Base-by-base conservation (phyloP, 1,140 invertebrate species). In the Trichonephila clavipes region DNA sequence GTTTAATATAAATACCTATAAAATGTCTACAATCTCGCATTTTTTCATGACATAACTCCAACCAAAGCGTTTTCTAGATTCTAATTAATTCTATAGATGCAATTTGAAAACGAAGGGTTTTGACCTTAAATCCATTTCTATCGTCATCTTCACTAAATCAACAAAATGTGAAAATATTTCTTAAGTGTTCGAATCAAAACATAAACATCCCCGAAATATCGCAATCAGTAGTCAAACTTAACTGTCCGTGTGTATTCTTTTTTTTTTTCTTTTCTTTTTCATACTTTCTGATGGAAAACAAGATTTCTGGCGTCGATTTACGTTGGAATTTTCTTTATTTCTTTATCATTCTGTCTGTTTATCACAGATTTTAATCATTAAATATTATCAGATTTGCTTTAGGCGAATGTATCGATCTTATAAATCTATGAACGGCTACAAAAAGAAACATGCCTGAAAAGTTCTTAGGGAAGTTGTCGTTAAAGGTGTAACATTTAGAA, bases 241-340 rank as follows among this genome's bases (percentile, higher is more conserved):
- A 14, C 19, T 16, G 14, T 21, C 0, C 51, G 7, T 51, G 51
- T 12, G 51, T 40, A 2, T 4, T 34, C 40, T 34, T 77, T 77
- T 77, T 77, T 77, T 28, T 1, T 28, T 28, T 28, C 2, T 40
- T 40, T 40, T 40, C 51, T 6, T 40, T 40, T 40, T 40, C 51
- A 14, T 24, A n/a, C 28, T 83, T 64, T 88, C 24, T 64, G 86
- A 64, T 88, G 40, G 58, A 88, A 88, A 88, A 88, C 86, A 88
- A 88, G 86, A 88, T 64, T 88, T 64, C 86, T 64, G 86, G 86
- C 86, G 86, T 28, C 85, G 51, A 61, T 87, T 62, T 62, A 58
- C 51, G 18, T 58, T 2, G 44, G 24, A 85, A 64, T 64, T 88
- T 88, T 88, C 86, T 64, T 64, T 40, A 58, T 66, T 88, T 66